Percentiles rank a stretch among this genome's conserved stretches.
These are phyloP conservation scores for Eupsittula cactorum DNA, from an alignment of 2,113 vertebrate species.

Conservation along the genomic window DNA sequence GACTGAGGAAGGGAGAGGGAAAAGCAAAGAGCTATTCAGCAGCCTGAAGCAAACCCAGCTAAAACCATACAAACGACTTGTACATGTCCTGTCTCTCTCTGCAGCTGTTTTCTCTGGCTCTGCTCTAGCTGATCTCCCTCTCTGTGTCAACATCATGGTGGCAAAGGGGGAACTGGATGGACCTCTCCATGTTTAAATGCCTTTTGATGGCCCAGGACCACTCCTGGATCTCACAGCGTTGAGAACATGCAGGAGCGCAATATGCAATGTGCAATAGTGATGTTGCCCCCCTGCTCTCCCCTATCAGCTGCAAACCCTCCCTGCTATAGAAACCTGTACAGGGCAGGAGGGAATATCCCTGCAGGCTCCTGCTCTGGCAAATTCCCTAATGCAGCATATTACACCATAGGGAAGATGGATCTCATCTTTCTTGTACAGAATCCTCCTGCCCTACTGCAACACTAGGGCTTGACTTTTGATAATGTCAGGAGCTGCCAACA, in stretches of 20 bases:
- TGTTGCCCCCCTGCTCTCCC: too few species aligned
- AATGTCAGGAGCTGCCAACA: background rate
- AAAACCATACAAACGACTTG: background rate
- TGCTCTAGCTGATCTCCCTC: background rate
- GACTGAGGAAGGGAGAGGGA: background rate
- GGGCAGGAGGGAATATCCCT: background rate
- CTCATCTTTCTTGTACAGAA: background rate
- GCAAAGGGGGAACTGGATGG: background rate
- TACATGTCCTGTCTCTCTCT: background rate
- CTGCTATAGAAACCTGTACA: background rate
- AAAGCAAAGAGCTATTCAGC: background rate
- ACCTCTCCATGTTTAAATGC: background rate
- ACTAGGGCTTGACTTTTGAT: background rate
- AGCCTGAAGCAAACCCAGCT: background rate
- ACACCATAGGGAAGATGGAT: background rate
- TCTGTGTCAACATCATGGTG: background rate
- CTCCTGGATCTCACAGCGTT: background rate
- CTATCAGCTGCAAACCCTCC: background rate
- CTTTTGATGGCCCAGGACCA: background rate
- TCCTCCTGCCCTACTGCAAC: background rate
- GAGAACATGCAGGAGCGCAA: background rate
- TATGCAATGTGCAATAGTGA: background rate
- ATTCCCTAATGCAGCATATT: background rate
- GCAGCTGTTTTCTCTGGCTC: background rate
- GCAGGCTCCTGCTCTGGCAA: background rate